Evolutionary conservation across 2,888 invertebrate species (phyloP).

Genomic region (Myathropa florea): DNA sequence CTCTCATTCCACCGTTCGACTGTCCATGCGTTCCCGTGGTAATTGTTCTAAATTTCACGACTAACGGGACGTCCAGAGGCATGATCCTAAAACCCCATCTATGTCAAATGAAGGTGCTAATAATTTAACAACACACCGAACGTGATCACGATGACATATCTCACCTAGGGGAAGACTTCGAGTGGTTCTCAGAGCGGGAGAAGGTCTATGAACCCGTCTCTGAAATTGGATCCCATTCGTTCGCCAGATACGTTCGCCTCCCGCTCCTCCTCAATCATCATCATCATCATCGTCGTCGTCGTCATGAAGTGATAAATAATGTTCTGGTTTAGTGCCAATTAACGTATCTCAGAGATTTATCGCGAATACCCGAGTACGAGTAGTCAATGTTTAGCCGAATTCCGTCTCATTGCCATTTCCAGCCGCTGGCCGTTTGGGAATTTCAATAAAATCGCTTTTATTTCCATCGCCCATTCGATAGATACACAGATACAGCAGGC

Average conservation of each 20-base stretch:
- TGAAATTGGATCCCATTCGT: constrained; percentile 24
- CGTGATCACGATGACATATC: not conserved
- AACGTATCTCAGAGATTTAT: constrained; percentile 36
- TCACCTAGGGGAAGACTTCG: not conserved
- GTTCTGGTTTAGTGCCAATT: constrained; percentile 55
- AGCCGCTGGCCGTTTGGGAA: constrained; percentile 8
- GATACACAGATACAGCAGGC: not conserved
- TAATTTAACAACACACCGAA: not conserved
- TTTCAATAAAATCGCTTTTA: constrained; percentile 24
- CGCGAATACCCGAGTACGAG: not conserved
- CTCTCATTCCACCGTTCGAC: not conserved
- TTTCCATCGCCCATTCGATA: not conserved
- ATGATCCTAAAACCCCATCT: not conserved
- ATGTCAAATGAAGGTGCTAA: not conserved
- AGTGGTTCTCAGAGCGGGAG: not conserved
- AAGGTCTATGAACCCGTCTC: not conserved
- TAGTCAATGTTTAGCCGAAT: not conserved
- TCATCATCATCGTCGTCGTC: no score
- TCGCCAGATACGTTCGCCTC: no score
- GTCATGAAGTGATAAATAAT: constrained; percentile 60
- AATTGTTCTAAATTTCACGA: not conserved
- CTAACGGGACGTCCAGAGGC: not conserved
- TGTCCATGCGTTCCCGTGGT: not conserved
- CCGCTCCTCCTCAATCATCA: no score
- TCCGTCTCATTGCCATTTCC: not conserved